phyloP scores from a whole-genome alignment of 2,113 vertebrate species.

The Cervus canadensis region DNA sequence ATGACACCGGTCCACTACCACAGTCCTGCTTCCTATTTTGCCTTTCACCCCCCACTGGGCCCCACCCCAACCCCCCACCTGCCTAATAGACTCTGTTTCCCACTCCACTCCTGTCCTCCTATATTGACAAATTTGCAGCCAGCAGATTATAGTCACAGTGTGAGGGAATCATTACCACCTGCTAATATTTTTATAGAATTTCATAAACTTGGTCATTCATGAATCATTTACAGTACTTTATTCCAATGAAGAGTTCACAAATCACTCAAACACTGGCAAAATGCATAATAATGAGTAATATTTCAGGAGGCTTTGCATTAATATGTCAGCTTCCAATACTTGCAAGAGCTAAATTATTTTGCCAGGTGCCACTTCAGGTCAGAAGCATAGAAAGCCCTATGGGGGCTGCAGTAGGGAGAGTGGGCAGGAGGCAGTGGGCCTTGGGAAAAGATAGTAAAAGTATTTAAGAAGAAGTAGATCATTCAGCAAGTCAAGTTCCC shows the following conservation, averaged over 20 bases:
- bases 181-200: conserved; percentile 75
- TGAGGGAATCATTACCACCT: conserved; percentile 56
- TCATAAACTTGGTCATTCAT: conserved; percentile 67
- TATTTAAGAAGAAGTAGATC: not conserved
- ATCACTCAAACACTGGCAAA: conserved; percentile 65
- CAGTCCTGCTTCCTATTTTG: not conserved
- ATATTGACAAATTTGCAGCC: conserved; percentile 44
- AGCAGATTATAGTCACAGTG: conserved; percentile 32
- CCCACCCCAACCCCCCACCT: not conserved
- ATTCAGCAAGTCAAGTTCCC: not conserved
- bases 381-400: conserved; percentile 10
- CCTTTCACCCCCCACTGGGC: not conserved
- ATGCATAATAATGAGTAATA: conserved; percentile 71
- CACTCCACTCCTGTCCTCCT: not conserved
- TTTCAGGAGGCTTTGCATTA: conserved; percentile 58
- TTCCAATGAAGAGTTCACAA: conserved; percentile 65
- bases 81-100: not conserved
- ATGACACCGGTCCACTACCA: accelerated
- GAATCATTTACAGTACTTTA: conserved; percentile 69
- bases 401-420: not conserved
- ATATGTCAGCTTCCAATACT: conserved; percentile 16
- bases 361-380: conserved; percentile 48
- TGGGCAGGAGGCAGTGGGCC: not conserved
- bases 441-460: not conserved
- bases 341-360: conserved; percentile 39